Percentiles rank a stretch among this genome's conserved stretches.
Evolutionary conservation across 1,140 invertebrate genomes (phyloP).

Genomic region (Drosophila ficusphila): DNA sequence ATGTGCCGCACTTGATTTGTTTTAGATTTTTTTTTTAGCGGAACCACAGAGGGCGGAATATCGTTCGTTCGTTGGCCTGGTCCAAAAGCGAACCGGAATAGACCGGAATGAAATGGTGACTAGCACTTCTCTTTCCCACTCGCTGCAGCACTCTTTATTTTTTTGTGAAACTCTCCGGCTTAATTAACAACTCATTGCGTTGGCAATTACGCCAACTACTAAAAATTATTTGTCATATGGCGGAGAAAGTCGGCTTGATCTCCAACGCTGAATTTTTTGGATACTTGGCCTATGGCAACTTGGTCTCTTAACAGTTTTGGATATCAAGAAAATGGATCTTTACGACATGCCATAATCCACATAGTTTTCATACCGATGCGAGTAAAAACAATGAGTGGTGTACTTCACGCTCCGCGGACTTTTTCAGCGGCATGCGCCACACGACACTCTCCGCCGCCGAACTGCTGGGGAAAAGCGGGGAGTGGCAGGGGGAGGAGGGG

Average conservation of each 20-base stretch:
- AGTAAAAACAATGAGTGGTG: conserved; percentile 53
- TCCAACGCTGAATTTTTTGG: not conserved
- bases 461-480: not conserved
- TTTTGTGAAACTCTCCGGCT: conserved; percentile 52
- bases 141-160: conserved; percentile 7
- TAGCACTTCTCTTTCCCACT: conserved; percentile 43
- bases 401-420: conserved; percentile 65
- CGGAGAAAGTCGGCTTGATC: conserved; percentile 64
- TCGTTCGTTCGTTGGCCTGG: conserved; percentile 75
- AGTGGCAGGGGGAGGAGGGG: not conserved
- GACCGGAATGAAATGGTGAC: conserved; percentile 60
- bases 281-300: conserved; percentile 35
- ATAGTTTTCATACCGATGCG: conserved; percentile 43
- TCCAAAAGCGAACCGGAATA: conserved; percentile 27
- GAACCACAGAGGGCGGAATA: conserved; percentile 61
- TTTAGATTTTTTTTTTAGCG: conserved; percentile 28
- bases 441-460: conserved; percentile 61
- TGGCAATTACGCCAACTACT: conserved; percentile 75
- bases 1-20: conserved; percentile 39
- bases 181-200: conserved; percentile 77
- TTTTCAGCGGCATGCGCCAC: conserved; percentile 69
- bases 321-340: conserved; percentile 49
- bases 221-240: conserved; percentile 76
- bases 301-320: conserved; percentile 38
- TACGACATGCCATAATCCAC: conserved; percentile 49